These are phyloP conservation scores for Drosophila putrida DNA, from an alignment of 2,888 invertebrate genomes.

Conservation along the genomic window DNA sequence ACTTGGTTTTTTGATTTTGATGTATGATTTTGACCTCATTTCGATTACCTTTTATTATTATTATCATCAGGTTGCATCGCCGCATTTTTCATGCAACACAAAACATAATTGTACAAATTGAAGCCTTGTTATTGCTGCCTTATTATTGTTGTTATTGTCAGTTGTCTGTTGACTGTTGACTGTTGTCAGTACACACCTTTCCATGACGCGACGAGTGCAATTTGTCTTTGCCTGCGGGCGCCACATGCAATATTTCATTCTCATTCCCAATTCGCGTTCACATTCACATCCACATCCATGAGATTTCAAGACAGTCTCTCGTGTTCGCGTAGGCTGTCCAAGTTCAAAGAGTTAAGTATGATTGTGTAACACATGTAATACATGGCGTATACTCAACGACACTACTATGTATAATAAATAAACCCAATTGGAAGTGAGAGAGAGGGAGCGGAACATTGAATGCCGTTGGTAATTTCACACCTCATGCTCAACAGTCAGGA, in stretches of 20 bases:
- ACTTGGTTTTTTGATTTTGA: slow-evolving; percentile 39
- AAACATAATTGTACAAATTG: slow-evolving; percentile 46
- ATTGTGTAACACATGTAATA: slow-evolving; percentile 57
- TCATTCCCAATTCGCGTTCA: slow-evolving; percentile 15
- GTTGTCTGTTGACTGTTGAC: slow-evolving; percentile 20
- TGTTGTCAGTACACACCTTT: slow-evolving; percentile 62
- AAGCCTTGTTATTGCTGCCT: slow-evolving; percentile 18
- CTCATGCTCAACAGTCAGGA: slow-evolving; percentile 46
- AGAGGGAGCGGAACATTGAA: slow-evolving; percentile 11
- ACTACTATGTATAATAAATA: slow-evolving; percentile 9
- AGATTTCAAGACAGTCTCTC: slow-evolving; percentile 3
- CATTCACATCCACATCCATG: not conserved
- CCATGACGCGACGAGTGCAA: slow-evolving; percentile 68
- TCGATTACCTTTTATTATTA: slow-evolving; percentile 37
- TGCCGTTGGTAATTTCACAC: slow-evolving; percentile 32
- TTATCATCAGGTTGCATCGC: slow-evolving; percentile 34
- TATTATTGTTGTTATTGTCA: slow-evolving; percentile 13
- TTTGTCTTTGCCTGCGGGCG: slow-evolving; percentile 73
- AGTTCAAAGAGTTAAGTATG: slow-evolving; percentile 69
- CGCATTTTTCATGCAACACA: slow-evolving; percentile 38
- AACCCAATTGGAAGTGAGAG: not conserved
- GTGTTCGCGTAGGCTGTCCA: slow-evolving; percentile 63
- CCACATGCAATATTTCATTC: slow-evolving; percentile 69
- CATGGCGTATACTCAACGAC: slow-evolving; percentile 57
- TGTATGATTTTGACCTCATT: slow-evolving; percentile 74